Conservation (phyloP, 2,888 invertebrate species). For the Callosobruchus maculatus region DNA sequence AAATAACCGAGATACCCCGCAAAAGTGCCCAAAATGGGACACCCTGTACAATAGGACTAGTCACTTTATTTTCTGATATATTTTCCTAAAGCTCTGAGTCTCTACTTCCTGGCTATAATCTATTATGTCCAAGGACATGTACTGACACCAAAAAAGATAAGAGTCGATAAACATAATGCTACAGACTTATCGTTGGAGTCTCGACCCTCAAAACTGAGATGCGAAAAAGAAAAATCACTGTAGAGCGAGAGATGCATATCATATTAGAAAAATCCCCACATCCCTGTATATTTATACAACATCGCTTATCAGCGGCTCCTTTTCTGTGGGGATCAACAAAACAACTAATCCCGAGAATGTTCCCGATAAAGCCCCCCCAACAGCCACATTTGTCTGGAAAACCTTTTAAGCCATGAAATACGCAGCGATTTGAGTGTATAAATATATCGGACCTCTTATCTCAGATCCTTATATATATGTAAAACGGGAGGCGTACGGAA, state of each 20-base stretch:
- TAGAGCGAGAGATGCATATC: not conserved
- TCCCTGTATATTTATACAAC: not conserved
- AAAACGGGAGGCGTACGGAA: not conserved
- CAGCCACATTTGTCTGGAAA: not conserved
- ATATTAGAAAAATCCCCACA: not conserved
- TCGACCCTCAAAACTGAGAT: too few relatives aligned
- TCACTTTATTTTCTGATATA: too few relatives aligned
- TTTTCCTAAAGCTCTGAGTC: too few relatives aligned
- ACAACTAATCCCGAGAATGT: not conserved
- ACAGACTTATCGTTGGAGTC: too few relatives aligned
- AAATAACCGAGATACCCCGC: too few relatives aligned
- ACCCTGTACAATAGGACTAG: too few relatives aligned
- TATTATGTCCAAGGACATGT: too few relatives aligned
- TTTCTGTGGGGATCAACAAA: not conserved
- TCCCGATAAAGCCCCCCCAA: not conserved
- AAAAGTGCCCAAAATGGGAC: too few relatives aligned
- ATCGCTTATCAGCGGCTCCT: not conserved
- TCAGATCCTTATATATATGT: not conserved
- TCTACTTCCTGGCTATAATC: too few relatives aligned
- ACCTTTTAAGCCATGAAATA: not conserved
- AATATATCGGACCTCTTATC: not conserved
- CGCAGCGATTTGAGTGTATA: not conserved
- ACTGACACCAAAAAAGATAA: too few relatives aligned
- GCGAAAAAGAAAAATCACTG: too few relatives aligned
- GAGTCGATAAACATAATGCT: too few relatives aligned